Evolutionary conservation across 2,113 vertebrate species (phyloP), one percentile per base, ranked within the genome.

Genomic region (Gymnogyps californianus): DNA sequence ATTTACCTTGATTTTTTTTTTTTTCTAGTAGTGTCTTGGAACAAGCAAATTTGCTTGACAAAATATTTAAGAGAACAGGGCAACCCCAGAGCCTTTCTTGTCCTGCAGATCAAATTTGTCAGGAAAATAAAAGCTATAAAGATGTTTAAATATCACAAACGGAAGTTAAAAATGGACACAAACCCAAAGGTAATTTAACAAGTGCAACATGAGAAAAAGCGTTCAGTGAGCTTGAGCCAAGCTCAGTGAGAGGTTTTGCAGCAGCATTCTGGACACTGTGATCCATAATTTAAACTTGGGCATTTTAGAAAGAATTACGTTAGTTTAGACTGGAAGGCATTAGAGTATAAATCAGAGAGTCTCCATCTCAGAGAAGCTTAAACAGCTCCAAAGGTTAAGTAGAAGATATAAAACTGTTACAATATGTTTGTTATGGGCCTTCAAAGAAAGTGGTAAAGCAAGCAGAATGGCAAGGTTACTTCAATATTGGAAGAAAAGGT

Each of bases 341-440:
- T 78, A 87, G 78, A 65, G 62, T 76, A 83, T 94, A 97, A 95
- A 97, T 97, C 87, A 94, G 84, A 72, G 13, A 83, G 29, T 31
- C 32, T 80, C 44, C 44, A 51, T 74, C 57, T 87, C 67, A 74
- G 75, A 86, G 88, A 86, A 91, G 13, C 40, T 95, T 96, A 79
- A 96, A 81, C 52, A 94, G 59, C 64, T 94, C 49, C 70, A 79
- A 93, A 97, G 94, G 86, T 97, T 96, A 97, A 95, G 93, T 86
- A 76, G 91, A 70, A 92, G 80, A 93, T 83, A 94, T 96, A 94
- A 96, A 89, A 76, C 55, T 74, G 67, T 94, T 93, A 92, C 4
- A 31, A 38, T 94, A 52, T 83, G 77, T 95, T 97, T 95, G 70
- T 91, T 94, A 86, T 46, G 16, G n/a, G 44, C 34, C 61, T 90